These are phyloP conservation scores for Okapia johnstoni DNA, from an alignment of 2,113 vertebrate genomes.

Conservation along the genomic window DNA sequence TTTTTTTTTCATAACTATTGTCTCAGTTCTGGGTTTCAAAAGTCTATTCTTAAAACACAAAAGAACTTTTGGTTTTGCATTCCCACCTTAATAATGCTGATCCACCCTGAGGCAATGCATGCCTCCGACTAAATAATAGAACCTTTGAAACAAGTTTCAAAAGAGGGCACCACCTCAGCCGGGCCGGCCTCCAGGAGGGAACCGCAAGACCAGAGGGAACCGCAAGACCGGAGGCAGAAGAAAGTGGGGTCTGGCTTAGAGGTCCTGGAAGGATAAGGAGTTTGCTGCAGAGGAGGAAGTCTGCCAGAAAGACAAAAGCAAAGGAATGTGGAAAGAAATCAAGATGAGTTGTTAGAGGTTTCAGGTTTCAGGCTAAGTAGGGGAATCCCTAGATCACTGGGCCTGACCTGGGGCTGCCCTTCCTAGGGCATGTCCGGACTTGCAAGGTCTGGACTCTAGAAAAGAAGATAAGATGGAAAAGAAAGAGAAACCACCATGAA, in stretches of 20 bases:
- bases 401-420: background rate
- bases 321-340: background rate
- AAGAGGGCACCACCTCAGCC: background rate
- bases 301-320: background rate
- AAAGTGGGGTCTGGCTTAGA: background rate
- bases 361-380: background rate
- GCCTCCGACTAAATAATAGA: background rate
- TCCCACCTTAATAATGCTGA: background rate
- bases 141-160: background rate
- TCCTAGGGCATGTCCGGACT: background rate
- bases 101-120: background rate
- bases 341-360: background rate
- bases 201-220: background rate
- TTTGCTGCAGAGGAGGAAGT: background rate
- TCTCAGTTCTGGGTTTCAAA: background rate
- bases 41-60: background rate
- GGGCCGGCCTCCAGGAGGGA: accelerated
- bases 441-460: background rate
- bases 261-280: background rate
- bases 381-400: background rate
- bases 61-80: background rate
- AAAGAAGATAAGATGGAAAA: background rate
- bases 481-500: background rate
- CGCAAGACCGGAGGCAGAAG: background rate
- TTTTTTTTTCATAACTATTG: background rate